phyloP scores from a whole-genome alignment of 2,797 vertebrate species.

The Botia kubotai region DNA sequence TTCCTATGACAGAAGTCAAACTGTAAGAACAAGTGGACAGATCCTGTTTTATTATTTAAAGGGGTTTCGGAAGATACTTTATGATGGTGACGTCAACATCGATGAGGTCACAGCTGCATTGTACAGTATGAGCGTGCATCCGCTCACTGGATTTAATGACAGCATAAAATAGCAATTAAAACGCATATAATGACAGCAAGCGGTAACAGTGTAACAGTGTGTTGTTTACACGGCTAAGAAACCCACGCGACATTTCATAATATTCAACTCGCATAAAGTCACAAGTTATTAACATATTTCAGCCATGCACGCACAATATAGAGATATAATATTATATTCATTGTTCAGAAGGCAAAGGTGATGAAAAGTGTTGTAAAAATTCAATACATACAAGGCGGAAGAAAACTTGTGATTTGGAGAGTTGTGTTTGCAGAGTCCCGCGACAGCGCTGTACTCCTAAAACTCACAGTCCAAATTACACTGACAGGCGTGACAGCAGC shows the following conservation, averaged over 20 bases:
- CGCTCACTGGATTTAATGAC: too few relatives aligned
- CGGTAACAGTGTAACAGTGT: too few relatives aligned
- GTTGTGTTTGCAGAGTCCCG: slow-evolving; percentile 72
- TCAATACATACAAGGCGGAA: slow-evolving; percentile 73
- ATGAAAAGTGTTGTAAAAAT: neutral
- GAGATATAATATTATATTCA: neutral
- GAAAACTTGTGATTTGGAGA: slow-evolving; percentile 56
- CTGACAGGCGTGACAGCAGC: slow-evolving; percentile 60
- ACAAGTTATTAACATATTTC: too few relatives aligned
- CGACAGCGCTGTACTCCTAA: slow-evolving; percentile 71
- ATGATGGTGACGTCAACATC: neutral
- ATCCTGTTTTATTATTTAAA: neutral
- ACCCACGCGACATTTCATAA: too few relatives aligned
- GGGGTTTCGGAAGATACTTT: neutral
- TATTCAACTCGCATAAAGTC: too few relatives aligned
- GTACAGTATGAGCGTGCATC: neutral
- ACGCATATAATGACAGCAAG: too few relatives aligned
- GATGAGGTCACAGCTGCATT: too few relatives aligned
- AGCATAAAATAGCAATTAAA: too few relatives aligned
- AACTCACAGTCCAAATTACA: slow-evolving; percentile 77
- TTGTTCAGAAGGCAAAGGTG: too few relatives aligned
- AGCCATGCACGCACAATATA: too few relatives aligned
- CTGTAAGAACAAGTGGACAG: neutral
- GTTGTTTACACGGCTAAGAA: too few relatives aligned
- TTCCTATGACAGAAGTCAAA: slow-evolving; percentile 41